These are phyloP conservation scores for Hyperoplus lanceolatus DNA, from an alignment of 2,797 vertebrate genomes.

Conservation along the genomic window DNA sequence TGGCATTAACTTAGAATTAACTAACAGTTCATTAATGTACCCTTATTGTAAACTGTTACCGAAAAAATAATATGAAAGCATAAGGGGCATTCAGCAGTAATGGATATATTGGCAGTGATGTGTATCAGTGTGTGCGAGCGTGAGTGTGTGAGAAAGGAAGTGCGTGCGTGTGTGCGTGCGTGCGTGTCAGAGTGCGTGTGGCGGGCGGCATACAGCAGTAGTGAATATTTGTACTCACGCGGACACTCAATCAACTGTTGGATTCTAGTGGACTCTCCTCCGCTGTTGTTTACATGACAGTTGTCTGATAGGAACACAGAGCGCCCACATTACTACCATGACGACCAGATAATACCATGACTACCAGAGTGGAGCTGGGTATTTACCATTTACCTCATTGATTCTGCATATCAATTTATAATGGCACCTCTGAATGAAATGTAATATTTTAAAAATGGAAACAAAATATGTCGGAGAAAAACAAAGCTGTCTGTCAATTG, in stretches of 20 bases:
- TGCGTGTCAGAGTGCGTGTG: neutral
- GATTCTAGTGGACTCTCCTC: constrained; percentile 95
- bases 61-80: too few species aligned
- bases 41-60: too few species aligned
- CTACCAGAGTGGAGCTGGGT: constrained; percentile 28
- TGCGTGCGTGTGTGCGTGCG: neutral
- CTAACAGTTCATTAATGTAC: too few species aligned
- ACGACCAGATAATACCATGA: constrained; percentile 25
- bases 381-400: constrained; percentile 2
- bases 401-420: constrained; percentile 48
- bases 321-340: constrained; percentile 81
- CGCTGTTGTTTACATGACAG: constrained; percentile 98
- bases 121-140: neutral
- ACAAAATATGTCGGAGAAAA: neutral
- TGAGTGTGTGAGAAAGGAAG: neutral
- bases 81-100: too few species aligned
- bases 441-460: neutral
- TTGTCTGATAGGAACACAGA: constrained; percentile 96
- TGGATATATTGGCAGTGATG: neutral
- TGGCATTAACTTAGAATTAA: too few species aligned
- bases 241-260: constrained; percentile 97
- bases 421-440: neutral
- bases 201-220: constrained; percentile 74
- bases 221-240: constrained; percentile 91
- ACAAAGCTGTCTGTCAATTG: neutral